Conservation (phyloP, 2,797 vertebrate genomes). For the Zonotrichia albicollis region DNA sequence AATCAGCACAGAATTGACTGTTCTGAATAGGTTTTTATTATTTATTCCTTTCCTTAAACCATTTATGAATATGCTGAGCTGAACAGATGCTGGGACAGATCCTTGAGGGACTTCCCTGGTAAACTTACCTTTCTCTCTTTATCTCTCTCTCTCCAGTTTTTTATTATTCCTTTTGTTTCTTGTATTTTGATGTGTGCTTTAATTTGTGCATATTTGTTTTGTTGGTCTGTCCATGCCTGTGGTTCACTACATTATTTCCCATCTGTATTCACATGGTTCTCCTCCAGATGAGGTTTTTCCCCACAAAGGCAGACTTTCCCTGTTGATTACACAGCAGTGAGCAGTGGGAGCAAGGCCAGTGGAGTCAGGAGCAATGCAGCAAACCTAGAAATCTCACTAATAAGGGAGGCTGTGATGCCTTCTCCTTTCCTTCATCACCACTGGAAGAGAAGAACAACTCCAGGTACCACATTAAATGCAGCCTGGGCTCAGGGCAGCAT, state of each 20-base stretch:
- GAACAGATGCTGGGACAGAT: not conserved
- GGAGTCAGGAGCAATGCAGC: not conserved
- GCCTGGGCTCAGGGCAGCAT: not conserved
- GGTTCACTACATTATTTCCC: not conserved
- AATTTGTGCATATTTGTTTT: not conserved
- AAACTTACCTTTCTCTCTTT: not conserved
- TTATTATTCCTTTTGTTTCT: not conserved
- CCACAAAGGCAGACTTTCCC: not conserved
- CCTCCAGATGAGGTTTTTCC: not conserved
- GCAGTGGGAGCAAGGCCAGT: not conserved
- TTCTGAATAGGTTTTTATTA: slow-evolving; percentile 11
- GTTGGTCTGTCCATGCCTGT: not conserved
- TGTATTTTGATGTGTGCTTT: not conserved
- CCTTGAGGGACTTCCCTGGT: not conserved
- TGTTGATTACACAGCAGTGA: not conserved
- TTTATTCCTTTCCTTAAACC: not conserved
- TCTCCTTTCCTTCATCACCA: not conserved
- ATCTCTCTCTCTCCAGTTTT: not conserved
- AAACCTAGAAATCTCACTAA: not conserved
- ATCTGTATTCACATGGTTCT: not conserved
- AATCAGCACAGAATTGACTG: slow-evolving; percentile 20
- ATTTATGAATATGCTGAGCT: slow-evolving; percentile 26
- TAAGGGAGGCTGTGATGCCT: not conserved
- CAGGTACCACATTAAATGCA: not conserved
- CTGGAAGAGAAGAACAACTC: not conserved